These are phyloP conservation scores for Ligdia adustata DNA, from an alignment of 2,888 invertebrate species.

Conservation along the genomic window DNA sequence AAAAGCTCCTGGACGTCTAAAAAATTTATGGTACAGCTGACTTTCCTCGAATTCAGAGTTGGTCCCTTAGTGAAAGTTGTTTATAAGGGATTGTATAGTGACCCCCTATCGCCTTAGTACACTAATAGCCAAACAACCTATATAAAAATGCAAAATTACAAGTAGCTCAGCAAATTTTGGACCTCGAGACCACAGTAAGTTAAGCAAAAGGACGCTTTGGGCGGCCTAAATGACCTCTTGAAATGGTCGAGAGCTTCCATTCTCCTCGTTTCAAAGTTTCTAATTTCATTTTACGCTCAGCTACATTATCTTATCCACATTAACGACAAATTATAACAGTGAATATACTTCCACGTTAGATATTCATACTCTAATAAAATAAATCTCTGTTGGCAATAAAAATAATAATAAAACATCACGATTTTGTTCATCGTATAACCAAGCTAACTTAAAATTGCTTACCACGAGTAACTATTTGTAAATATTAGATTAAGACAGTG, in stretches of 20 bases:
- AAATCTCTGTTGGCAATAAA: conserved; percentile 17
- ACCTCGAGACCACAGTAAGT: too few species aligned
- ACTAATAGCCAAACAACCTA: too few species aligned
- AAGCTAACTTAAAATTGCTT: conserved; percentile 23
- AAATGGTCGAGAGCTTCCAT: background rate
- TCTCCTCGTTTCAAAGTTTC: background rate
- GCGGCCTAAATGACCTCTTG: too few species aligned
- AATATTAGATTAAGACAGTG: conserved; percentile 27
- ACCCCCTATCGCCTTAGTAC: too few species aligned
- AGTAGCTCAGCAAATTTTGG: too few species aligned
- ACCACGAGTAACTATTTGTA: conserved; percentile 22
- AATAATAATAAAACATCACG: conserved; percentile 22
- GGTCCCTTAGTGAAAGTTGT: too few species aligned
- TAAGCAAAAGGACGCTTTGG: too few species aligned
- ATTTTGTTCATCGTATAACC: conserved; percentile 19
- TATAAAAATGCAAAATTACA: too few species aligned
- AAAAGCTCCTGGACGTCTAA: too few species aligned
- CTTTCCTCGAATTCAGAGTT: too few species aligned
- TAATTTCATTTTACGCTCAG: background rate
- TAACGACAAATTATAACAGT: conserved; percentile 5
- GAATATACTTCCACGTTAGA: conserved; percentile 13
- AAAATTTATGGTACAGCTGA: too few species aligned
- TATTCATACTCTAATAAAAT: conserved; percentile 20
- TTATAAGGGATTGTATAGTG: too few species aligned
- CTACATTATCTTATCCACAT: conserved; percentile 13